Base-by-base conservation (phyloP, 1,140 invertebrate genomes). In the Trachymyrmex septentrionalis region DNA sequence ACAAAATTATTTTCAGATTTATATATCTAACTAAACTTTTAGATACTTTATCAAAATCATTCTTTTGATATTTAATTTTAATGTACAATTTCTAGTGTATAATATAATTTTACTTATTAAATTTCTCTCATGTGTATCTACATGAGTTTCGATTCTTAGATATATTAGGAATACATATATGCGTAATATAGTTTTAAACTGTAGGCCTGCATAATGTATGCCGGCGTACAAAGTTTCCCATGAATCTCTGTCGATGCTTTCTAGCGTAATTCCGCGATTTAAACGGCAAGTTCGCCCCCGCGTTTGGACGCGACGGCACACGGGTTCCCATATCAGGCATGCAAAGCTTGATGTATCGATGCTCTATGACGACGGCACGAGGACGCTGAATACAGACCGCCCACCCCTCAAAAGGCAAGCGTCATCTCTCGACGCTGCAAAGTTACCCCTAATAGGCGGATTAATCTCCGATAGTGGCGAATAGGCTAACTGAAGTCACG, bases 281-380 rank as follows among this genome's bases (percentile, higher is more conserved):
- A 90, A 85, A 77, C 64, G 71, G 38, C 85, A 76, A 88, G 63
- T 87, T 63, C 64, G 59, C 64, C 61, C 78, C 77, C 85, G 80
- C 59, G 85, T 50, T 59, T 7, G 34, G 55, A 66, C 87, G 86
- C 73, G 75, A 76, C 71, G 61, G 63, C 77, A 50, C 59, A 48
- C 66, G 38, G 34, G 92, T 95, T 95, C 94, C 95, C 94, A 95
- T 95, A 95, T 95, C 95, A 95, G 86, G 92, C 87, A 95, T 95
- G 94, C 95, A 95, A 95, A 95, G 95, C 95, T 93, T 95, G 94
- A 95, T 95, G 94, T 95, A 95, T 95, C 93, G 94, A 95, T 92
- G 93, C 92, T 94, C 93, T 93, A 95, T 94, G 93, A 94, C 92
- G 90, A 92, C 82, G 90, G 76, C 86, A 90, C 78, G 92, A 87